These are phyloP conservation scores for Cynoglossus semilaevis DNA, from an alignment of 2,113 vertebrate genomes.

Conservation along the genomic window DNA sequence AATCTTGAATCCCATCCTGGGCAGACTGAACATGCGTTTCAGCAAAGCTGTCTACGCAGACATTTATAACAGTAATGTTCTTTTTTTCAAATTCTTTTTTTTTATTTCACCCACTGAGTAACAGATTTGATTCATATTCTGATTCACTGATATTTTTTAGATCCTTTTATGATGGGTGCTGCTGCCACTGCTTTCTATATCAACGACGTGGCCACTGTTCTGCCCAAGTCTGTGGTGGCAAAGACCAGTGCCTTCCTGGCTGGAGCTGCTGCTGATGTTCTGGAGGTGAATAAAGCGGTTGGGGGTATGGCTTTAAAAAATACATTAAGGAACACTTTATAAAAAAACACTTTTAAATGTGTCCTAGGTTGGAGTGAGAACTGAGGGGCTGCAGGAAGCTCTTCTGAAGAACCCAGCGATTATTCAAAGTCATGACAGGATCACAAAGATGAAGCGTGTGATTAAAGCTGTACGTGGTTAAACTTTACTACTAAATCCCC, in stretches of 20 bases:
- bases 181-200: conserved; percentile 76
- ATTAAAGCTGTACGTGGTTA: conserved; percentile 73
- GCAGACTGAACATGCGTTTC: conserved; percentile 72
- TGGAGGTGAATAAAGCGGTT: conserved; percentile 72
- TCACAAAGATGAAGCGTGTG: conserved; percentile 80
- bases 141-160: conserved; percentile 45
- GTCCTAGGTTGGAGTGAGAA: conserved; percentile 75
- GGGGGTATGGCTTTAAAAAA: not conserved
- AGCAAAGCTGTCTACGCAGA: conserved; percentile 75
- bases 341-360: conserved; percentile 3
- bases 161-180: conserved; percentile 77
- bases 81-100: not conserved
- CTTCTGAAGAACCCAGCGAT: conserved; percentile 68
- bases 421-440: conserved; percentile 67
- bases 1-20: conserved; percentile 73
- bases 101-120: not conserved
- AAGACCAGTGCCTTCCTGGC: conserved; percentile 75
- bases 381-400: conserved; percentile 81
- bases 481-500: not conserved
- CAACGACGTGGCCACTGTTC: conserved; percentile 77
- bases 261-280: conserved; percentile 78
- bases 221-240: conserved; percentile 77
- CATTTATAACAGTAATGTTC: conserved; percentile 73
- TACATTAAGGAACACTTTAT: not conserved
- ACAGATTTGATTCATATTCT: not conserved